A percentile compares a stretch with the other conserved stretches of the same genome.
phyloP scores from a whole-genome alignment of 2,888 invertebrate species.

The Standfussiana lucernea region DNA sequence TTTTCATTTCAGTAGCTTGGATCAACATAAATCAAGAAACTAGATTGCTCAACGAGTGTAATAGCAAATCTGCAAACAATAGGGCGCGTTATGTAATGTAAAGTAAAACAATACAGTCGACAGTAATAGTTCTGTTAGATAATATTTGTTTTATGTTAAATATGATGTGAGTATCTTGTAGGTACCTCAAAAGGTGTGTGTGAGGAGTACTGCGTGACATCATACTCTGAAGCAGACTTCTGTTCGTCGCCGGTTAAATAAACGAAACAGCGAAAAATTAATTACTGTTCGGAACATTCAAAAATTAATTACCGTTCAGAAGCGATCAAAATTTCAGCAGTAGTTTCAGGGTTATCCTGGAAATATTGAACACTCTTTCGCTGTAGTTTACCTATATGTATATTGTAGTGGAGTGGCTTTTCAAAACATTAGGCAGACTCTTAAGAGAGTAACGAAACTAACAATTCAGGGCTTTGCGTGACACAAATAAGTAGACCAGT shows the following conservation, averaged over 20 bases:
- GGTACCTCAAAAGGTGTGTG: conserved; percentile 21
- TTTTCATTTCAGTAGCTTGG: conserved; percentile 41
- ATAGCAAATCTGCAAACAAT: conserved; percentile 54
- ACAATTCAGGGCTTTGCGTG: background rate
- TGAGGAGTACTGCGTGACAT: conserved; percentile 48
- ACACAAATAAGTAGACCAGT: background rate
- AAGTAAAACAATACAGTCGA: conserved; percentile 50
- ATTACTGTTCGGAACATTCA: background rate
- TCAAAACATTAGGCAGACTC: background rate
- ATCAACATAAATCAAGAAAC: conserved; percentile 56
- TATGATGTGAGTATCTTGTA: conserved; percentile 39
- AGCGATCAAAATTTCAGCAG: background rate
- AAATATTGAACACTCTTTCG: background rate
- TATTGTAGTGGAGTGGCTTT: background rate
- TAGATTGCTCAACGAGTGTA: conserved; percentile 48
- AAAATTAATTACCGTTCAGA: background rate
- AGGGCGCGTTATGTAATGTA: conserved; percentile 55
- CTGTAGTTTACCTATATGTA: background rate
- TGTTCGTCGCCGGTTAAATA: conserved; percentile 31
- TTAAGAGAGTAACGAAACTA: background rate
- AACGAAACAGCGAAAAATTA: background rate
- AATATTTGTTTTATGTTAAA: conserved; percentile 68
- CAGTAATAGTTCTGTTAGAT: conserved; percentile 52
- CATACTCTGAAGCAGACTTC: conserved; percentile 38
- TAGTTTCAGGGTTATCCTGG: background rate